A percentile compares a stretch with the other conserved stretches of the same genome.
phyloP scores from a whole-genome alignment of 2,888 invertebrate species.

The Plebejus anna region DNA sequence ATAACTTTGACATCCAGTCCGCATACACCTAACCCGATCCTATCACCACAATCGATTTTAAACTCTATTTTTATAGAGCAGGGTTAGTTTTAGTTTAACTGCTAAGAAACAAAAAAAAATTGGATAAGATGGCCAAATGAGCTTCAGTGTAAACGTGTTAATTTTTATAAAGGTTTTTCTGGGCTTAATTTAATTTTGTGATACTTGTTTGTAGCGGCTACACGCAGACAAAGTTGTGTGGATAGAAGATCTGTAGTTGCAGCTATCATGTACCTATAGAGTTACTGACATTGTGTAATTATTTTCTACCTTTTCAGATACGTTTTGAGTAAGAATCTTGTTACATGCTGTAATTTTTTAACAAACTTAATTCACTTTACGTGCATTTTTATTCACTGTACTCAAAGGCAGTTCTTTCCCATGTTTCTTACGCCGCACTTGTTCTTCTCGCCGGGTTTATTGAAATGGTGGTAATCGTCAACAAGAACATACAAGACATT shows the following conservation, averaged over 20 bases:
- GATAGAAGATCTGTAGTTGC: background rate
- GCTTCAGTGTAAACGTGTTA: slow-evolving; percentile 76
- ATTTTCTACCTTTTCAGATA: too few species aligned
- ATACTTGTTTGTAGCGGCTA: background rate
- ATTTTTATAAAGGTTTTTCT: slow-evolving; percentile 70
- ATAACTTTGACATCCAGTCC: slow-evolving; percentile 78
- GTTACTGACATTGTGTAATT: too few species aligned
- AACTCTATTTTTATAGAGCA: slow-evolving; percentile 42
- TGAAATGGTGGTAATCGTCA: too few species aligned
- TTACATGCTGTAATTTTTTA: too few species aligned
- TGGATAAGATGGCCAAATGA: slow-evolving; percentile 67
- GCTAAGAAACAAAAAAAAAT: slow-evolving; percentile 53
- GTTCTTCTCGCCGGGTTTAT: too few species aligned
- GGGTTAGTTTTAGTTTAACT: slow-evolving; percentile 40
- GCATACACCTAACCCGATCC: slow-evolving; percentile 60
- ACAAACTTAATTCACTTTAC: too few species aligned
- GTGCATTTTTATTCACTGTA: too few species aligned
- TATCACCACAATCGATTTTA: slow-evolving; percentile 43
- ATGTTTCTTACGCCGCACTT: too few species aligned
- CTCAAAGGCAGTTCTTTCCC: too few species aligned
- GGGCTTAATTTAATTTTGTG: slow-evolving; percentile 39
- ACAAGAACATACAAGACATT: too few species aligned
- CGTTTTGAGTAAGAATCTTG: too few species aligned
- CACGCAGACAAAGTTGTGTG: background rate
- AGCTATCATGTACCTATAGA: background rate